Base-by-base conservation (phyloP, 2,797 vertebrate species). In the Pygocentrus nattereri region DNA sequence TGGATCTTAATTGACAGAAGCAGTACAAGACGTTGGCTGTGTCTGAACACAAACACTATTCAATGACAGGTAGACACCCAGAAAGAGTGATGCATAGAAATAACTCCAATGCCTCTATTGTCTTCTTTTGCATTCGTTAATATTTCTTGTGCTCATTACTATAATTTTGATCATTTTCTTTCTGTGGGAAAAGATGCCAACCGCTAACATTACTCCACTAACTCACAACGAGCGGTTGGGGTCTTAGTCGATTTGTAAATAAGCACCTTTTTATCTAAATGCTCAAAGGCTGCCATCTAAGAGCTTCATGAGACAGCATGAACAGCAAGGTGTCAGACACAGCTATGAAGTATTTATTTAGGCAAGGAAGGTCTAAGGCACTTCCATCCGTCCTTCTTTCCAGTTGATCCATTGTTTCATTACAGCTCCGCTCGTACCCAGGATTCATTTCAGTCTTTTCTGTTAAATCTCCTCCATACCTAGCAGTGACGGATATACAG, bases 391-490 rank as follows among this genome's bases (percentile, higher is more conserved):
- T 23, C 34, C 19, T 58, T 4, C 8, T 12, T 44, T 44, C 44
- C 34, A 41, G 5, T 44, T 44, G 2, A 12, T 44, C 10, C 10
- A 44, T 44, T 44, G 41, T 44, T 44, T 44, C 41, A 44, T 44
- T 38, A 38, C 6, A 38, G 4, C 8, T 44, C 41, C 11, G 10
- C 12, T 44, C 41, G 12, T 44, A 44, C 78, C 25, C 64, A 69
- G 54, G 31, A 56, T 44, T 70, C 67, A 16, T 19, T 8, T 47
- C 34, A 31, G 2, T 44, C 10, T 31, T 71, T 49, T 61, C 21
- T 79, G 21, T 70, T 18, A 44, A 2, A 21, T 78, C 64, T 69
- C 19, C 62, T 65, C 38, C 10, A 23, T 49, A 69, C n/a, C 41
- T 47, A 41, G 61, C 61, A 64, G 7, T 64, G 61, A 64, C 30